A percentile compares a stretch with the other conserved stretches of the same genome.
These are phyloP conservation scores for Cynopterus brachyotis DNA, from an alignment of 2,113 vertebrate genomes.

Conservation along the genomic window DNA sequence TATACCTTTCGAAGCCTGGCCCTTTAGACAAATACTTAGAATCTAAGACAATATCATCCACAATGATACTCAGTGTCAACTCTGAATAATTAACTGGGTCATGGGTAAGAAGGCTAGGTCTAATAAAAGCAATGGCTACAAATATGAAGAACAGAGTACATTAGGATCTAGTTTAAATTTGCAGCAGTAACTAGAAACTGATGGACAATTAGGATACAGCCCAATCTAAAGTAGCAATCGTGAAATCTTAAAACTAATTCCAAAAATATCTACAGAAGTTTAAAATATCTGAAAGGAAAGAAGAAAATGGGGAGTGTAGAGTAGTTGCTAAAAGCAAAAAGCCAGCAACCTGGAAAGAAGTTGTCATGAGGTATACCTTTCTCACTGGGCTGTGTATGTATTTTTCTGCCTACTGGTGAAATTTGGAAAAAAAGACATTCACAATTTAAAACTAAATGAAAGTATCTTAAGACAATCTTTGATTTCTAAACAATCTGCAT, in stretches of 20 bases:
- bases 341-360: neutral
- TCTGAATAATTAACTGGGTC: neutral
- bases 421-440: neutral
- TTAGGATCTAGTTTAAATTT: neutral
- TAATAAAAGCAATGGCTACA: neutral
- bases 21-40: neutral
- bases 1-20: neutral
- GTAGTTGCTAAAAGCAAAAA: neutral
- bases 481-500: neutral
- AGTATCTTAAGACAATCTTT: neutral
- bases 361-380: neutral
- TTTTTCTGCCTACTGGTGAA: neutral
- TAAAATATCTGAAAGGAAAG: neutral
- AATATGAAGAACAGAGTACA: neutral
- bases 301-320: neutral
- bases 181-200: neutral
- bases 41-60: neutral
- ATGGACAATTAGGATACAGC: neutral
- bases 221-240: neutral
- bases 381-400: neutral
- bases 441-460: neutral
- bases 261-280: neutral
- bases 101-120: neutral
- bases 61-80: neutral
- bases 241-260: neutral